phyloP scores from a whole-genome alignment of 2,113 vertebrate species.

The Prunella himalayana region DNA sequence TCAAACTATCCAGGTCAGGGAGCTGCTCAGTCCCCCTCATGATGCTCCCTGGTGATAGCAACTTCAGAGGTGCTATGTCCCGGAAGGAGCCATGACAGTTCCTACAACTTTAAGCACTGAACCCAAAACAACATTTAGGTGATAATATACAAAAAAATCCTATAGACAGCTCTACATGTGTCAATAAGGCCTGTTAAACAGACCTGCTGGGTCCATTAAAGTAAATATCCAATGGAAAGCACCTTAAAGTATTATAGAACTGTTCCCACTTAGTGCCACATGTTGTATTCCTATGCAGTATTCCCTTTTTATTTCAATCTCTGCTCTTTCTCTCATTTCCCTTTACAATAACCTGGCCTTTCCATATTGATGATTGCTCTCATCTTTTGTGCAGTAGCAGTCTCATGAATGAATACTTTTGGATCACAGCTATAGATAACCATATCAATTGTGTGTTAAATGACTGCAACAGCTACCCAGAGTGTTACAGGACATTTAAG shows the following conservation, averaged over 20 bases:
- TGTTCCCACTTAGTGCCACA: accelerated
- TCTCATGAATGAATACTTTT: neutral
- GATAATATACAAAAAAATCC: accelerated
- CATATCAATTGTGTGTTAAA: accelerated
- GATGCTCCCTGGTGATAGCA: neutral
- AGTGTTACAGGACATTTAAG: accelerated
- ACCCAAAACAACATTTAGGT: neutral
- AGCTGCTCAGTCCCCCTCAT: neutral
- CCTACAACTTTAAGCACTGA: neutral
- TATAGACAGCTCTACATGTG: neutral
- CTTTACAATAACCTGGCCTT: neutral
- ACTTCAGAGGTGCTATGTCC: neutral
- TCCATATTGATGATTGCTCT: neutral
- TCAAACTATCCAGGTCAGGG: neutral
- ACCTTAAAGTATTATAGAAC: neutral
- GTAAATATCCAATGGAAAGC: neutral
- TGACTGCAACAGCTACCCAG: neutral
- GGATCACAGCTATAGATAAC: neutral
- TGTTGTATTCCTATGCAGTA: neutral
- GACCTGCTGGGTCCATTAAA: neutral
- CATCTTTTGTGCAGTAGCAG: neutral
- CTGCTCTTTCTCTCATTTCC: neutral
- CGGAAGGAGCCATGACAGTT: neutral
- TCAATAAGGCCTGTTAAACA: neutral
- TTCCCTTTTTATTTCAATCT: neutral